Percentiles rank a stretch among this genome's conserved stretches.
Evolutionary conservation across 2,797 vertebrate genomes (phyloP).

Genomic region (Echeneis naucrates): DNA sequence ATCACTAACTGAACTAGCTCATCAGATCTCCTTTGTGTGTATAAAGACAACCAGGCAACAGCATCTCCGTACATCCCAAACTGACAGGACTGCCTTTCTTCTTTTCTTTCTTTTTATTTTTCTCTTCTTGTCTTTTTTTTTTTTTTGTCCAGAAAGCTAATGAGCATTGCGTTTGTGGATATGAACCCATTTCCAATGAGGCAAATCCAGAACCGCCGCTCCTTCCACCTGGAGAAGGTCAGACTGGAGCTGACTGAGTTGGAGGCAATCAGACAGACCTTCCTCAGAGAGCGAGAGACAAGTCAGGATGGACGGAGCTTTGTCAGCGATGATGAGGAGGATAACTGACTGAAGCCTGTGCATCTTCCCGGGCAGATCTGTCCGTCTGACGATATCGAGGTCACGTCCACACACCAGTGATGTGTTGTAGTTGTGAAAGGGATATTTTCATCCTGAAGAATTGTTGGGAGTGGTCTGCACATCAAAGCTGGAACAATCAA

Average conservation of each 20-base stretch:
- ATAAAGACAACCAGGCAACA: not conserved
- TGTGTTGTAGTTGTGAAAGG: slow-evolving; percentile 5
- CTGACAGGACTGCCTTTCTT: not conserved
- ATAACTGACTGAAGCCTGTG: slow-evolving; percentile 73
- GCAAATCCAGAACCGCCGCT: slow-evolving; percentile 94
- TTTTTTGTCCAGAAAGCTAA: slow-evolving; percentile 87
- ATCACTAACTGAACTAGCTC: not conserved
- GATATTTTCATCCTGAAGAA: not conserved
- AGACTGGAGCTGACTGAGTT: slow-evolving; percentile 95
- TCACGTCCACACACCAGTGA: not conserved
- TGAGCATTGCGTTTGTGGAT: slow-evolving; percentile 93
- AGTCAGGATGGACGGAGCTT: slow-evolving; percentile 89
- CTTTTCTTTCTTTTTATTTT: no score
- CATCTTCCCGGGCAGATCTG: not conserved
- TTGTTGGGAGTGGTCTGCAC: slow-evolving; percentile 35
- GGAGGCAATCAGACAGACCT: slow-evolving; percentile 96
- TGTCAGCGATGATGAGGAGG: slow-evolving; percentile 97
- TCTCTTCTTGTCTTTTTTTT: no score
- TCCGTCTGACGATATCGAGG: slow-evolving; percentile 38
- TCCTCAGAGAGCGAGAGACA: slow-evolving; percentile 92
- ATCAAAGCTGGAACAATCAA: slow-evolving; percentile 43
- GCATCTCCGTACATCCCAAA: not conserved
- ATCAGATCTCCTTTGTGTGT: not conserved
- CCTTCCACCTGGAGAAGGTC: slow-evolving; percentile 97
- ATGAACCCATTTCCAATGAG: slow-evolving; percentile 98